A percentile compares a stretch with the other conserved stretches of the same genome.
Conservation (phyloP, 2,113 vertebrate species). For the Nothobranchius furzeri region DNA sequence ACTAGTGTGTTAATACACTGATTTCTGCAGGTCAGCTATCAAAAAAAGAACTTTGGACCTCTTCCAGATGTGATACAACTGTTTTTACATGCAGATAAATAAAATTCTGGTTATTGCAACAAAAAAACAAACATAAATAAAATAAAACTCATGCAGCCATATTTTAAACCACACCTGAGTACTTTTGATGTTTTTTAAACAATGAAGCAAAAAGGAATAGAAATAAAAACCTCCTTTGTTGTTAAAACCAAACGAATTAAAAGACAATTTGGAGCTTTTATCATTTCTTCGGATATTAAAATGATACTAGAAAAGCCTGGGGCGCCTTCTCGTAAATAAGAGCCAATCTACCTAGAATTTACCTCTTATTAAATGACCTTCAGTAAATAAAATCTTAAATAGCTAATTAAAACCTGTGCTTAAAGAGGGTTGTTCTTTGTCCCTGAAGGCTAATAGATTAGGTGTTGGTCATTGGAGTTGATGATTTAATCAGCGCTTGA, state of each 20-base stretch:
- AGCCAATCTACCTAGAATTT: slow-evolving; percentile 56
- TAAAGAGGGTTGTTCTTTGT: slow-evolving; percentile 47
- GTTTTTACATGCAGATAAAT: not conserved
- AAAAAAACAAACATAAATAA: no score
- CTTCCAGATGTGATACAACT: no score
- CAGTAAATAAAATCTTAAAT: slow-evolving; percentile 73
- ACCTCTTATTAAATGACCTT: slow-evolving; percentile 71
- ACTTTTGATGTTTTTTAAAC: slow-evolving; percentile 6
- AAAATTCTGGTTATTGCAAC: not conserved
- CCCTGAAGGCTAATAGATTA: slow-evolving; percentile 49
- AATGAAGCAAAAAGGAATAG: slow-evolving; percentile 4
- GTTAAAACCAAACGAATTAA: not conserved
- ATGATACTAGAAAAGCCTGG: slow-evolving; percentile 56
- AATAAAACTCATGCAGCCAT: not conserved
- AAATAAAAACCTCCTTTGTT: slow-evolving; percentile 18
- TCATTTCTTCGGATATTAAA: slow-evolving; percentile 33
- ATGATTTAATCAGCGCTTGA: slow-evolving; percentile 65
- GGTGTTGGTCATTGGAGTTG: slow-evolving; percentile 58
- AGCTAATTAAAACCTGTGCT: slow-evolving; percentile 72
- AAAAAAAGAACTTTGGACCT: not conserved
- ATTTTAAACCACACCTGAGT: slow-evolving; percentile 10
- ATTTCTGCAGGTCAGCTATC: slow-evolving; percentile 11
- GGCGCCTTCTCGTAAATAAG: slow-evolving; percentile 54
- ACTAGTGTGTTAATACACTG: not conserved
- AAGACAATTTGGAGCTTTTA: slow-evolving; percentile 5